phyloP scores from a whole-genome alignment of 2,797 vertebrate species.

The Dendrocincla tyrannina region DNA sequence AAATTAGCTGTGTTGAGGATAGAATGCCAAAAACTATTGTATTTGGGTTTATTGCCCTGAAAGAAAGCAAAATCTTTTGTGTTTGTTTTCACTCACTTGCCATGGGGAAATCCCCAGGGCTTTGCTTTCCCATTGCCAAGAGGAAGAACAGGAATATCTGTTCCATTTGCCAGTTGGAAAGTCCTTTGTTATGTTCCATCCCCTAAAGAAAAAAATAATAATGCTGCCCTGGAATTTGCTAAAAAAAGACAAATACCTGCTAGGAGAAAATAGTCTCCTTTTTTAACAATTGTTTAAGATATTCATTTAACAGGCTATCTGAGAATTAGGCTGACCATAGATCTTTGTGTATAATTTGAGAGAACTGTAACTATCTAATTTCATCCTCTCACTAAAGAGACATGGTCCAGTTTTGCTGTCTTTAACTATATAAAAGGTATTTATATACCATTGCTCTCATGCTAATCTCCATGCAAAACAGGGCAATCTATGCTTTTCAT shows the following conservation, averaged over 20 bases:
- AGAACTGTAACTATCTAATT: background rate
- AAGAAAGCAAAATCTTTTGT: slow-evolving; percentile 29
- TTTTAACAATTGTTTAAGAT: background rate
- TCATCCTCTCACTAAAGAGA: background rate
- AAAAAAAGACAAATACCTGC: slow-evolving; percentile 16
- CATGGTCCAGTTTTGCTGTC: background rate
- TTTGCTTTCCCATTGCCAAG: slow-evolving; percentile 43
- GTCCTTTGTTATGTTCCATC: slow-evolving; percentile 43
- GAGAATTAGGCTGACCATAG: background rate
- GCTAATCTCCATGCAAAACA: background rate
- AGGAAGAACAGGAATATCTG: slow-evolving; percentile 60
- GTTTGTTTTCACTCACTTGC: slow-evolving; percentile 45
- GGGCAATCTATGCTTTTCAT: background rate
- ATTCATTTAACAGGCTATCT: background rate
- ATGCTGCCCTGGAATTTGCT: background rate
- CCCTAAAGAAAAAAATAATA: slow-evolving; percentile 34
- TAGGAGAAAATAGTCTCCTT: background rate
- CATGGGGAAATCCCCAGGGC: background rate
- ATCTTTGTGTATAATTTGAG: background rate
- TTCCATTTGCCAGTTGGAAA: slow-evolving; percentile 36
- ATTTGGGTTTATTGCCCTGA: slow-evolving; percentile 18
- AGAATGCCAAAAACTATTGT: slow-evolving; percentile 16
- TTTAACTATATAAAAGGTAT: background rate
- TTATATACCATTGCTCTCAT: background rate
- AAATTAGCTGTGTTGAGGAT: background rate